A percentile compares a stretch with the other conserved stretches of the same genome.
Evolutionary conservation across 1,140 invertebrate genomes (phyloP).

Genomic region (Drosophila fuyamai): DNA sequence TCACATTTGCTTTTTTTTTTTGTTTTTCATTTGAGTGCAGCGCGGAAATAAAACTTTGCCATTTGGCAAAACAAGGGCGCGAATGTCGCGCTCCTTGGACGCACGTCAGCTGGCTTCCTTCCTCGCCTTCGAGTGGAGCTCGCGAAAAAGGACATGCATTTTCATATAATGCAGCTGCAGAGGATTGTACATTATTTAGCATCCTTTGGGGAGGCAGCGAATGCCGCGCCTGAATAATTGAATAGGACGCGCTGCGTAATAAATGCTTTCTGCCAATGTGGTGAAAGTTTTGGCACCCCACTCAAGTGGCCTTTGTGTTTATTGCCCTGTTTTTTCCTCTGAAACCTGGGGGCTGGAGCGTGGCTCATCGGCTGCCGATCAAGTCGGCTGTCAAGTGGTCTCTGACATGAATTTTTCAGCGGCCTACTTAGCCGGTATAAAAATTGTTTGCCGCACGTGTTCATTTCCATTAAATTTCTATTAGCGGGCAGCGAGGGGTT

Average conservation of each 20-base stretch:
- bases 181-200: conserved; percentile 80
- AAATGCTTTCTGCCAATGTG: conserved; percentile 79
- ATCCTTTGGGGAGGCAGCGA: conserved; percentile 57
- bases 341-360: conserved; percentile 1
- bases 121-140: conserved; percentile 1
- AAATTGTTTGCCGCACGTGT: conserved; percentile 58
- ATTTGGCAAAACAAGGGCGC: conserved; percentile 81
- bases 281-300: conserved; percentile 69
- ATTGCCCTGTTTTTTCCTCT: conserved; percentile 22
- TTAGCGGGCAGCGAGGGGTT: conserved; percentile 38
- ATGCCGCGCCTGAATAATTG: conserved; percentile 80
- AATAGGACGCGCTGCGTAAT: conserved; percentile 78
- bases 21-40: conserved; percentile 83
- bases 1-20: too few relatives aligned
- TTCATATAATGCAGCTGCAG: conserved; percentile 70
- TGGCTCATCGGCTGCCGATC: conserved; percentile 58
- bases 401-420: conserved; percentile 55
- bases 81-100: conserved; percentile 73
- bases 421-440: conserved; percentile 37
- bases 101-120: conserved; percentile 74
- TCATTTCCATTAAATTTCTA: conserved; percentile 78
- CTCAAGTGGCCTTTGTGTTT: conserved; percentile 53
- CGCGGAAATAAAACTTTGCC: conserved; percentile 80
- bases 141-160: conserved; percentile 73
- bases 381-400: conserved; percentile 50